Evolutionary conservation across 2,888 invertebrate species (phyloP), one percentile per base, ranked within the genome.

Genomic region (Iselma pallidipennis): DNA sequence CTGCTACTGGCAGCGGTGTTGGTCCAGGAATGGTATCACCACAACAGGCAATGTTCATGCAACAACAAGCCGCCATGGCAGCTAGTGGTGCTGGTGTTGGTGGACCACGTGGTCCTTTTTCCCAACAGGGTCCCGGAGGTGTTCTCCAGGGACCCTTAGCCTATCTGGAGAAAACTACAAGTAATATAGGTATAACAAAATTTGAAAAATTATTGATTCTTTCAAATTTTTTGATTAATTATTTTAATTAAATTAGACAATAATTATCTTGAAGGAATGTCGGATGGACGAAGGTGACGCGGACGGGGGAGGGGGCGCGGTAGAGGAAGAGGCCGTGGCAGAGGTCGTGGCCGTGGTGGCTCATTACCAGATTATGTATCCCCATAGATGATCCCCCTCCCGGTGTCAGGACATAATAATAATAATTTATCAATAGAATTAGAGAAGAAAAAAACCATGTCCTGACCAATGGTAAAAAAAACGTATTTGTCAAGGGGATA

Each of bases 131-230:
- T 54, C 84, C 84, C 1, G 80, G 78, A 50, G 82, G 84, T 65
- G 85, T 90, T 2, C 83, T 93, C 57, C 93, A 92, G 70, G 94
- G 94, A 6, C 95, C 94, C 0, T 84, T 95, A 66, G 94, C 94
- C 0, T 94, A 90, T 77, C 83, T 95, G 65, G 94, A 95, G 84
- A 94, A 94, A 84, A 94, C 94, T 68, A 92, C 94, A 75, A 93
- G 93, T 82, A 94, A 93, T 83, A 94, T 95, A 87, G 94, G 88
- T 87, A 80, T 23, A 14, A 7, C 6, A 31, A 29, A 10, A 26
- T 16, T 37, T 16, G n/a, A 23, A 16, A 33, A 16, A 9, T 53
- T 33, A 3, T 28, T 25, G 14, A 14, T 9, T 21, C 37, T 16
- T 45, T 42, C n/a, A n/a, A 42, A 49, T 49, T 23, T 19, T 26